A percentile compares a stretch with the other conserved stretches of the same genome.
Conservation (phyloP, 2,888 invertebrate genomes). For the Lutraria lutraria region DNA sequence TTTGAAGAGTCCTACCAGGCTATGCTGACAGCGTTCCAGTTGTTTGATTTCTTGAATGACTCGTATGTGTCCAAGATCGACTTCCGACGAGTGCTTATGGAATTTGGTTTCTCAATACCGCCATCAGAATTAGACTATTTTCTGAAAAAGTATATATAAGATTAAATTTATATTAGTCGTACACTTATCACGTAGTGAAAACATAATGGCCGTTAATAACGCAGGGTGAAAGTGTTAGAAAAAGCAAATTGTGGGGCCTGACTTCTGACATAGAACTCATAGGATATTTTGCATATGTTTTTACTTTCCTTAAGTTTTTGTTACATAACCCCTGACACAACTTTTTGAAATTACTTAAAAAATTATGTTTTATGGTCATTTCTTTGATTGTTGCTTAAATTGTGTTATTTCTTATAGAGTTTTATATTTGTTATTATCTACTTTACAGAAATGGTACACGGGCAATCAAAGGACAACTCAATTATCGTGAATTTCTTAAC, state of each 20-base stretch:
- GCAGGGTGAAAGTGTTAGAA: too few relatives aligned
- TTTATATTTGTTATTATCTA: background rate
- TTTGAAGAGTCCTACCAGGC: constrained; percentile 81
- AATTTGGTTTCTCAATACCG: constrained; percentile 80
- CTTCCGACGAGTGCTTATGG: constrained; percentile 81
- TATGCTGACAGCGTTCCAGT: constrained; percentile 78
- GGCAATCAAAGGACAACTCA: constrained; percentile 75
- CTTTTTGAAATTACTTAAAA: too few relatives aligned
- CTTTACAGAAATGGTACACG: constrained; percentile 71
- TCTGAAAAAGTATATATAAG: constrained; percentile 78
- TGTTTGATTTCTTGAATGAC: constrained; percentile 82
- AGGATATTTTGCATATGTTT: too few relatives aligned
- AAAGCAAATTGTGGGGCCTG: too few relatives aligned
- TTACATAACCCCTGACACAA: too few relatives aligned
- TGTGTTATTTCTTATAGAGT: background rate
- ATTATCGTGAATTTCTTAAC: constrained; percentile 78
- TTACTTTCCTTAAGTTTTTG: too few relatives aligned
- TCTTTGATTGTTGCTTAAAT: too few relatives aligned
- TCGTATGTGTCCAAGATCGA: constrained; percentile 79
- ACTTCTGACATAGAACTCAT: too few relatives aligned
- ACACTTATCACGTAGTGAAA: too few relatives aligned
- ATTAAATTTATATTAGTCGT: background rate
- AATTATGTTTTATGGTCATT: too few relatives aligned
- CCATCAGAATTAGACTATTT: constrained; percentile 81
- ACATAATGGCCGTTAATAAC: too few relatives aligned